phyloP scores from a whole-genome alignment of 2,888 invertebrate species.

The Eupeodes luniger region DNA sequence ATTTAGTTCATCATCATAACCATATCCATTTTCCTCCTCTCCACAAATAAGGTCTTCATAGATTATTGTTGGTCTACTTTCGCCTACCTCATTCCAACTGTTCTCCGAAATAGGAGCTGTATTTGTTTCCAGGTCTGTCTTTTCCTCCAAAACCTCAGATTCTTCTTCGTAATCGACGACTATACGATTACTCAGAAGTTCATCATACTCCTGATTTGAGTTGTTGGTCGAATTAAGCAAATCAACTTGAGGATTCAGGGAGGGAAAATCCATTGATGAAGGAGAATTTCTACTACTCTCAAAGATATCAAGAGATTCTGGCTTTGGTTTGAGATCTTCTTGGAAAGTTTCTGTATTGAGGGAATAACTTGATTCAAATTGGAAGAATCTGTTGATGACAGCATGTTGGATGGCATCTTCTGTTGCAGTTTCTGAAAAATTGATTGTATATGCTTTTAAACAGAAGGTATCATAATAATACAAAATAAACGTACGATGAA shows the following conservation, averaged over 20 bases:
- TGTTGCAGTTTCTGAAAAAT: constrained; percentile 41
- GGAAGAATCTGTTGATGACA: constrained; percentile 30
- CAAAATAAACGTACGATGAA: constrained; percentile 42
- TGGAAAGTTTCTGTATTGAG: background rate
- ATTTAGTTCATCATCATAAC: constrained; percentile 44
- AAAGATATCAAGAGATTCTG: constrained; percentile 44
- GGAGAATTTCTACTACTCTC: constrained; percentile 11
- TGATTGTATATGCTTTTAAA: background rate
- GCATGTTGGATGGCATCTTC: constrained; percentile 51
- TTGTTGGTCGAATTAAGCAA: constrained; percentile 37
- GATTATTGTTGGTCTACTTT: constrained; percentile 8
- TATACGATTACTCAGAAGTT: constrained; percentile 54
- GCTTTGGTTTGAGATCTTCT: constrained; percentile 6
- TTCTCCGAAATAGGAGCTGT: background rate
- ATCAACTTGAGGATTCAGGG: constrained; percentile 49
- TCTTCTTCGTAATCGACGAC: constrained; percentile 41
- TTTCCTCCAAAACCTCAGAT: background rate
- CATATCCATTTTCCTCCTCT: constrained; percentile 37
- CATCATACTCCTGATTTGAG: constrained; percentile 55
- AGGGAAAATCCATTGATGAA: constrained; percentile 49
- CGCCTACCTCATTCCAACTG: constrained; percentile 33
- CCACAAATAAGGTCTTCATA: constrained; percentile 66
- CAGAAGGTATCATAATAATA: background rate
- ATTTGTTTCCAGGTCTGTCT: background rate
- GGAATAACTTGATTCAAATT: constrained; percentile 42